Evolutionary conservation across 1,140 invertebrate genomes (phyloP).

Genomic region (Tachypleus tridentatus): DNA sequence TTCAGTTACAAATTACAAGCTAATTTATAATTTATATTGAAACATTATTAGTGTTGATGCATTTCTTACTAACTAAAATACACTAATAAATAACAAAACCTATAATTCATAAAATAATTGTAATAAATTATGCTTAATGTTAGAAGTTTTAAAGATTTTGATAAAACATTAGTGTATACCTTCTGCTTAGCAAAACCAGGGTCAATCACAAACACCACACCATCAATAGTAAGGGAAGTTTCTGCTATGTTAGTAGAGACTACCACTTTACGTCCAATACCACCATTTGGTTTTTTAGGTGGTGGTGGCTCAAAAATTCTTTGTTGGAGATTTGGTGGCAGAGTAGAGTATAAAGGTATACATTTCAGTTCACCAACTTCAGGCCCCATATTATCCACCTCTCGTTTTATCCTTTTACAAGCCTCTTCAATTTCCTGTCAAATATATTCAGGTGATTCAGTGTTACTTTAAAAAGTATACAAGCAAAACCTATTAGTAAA

Average conservation of each 20-base stretch:
- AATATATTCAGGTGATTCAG: constrained; percentile 4
- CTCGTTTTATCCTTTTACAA: constrained; percentile 92
- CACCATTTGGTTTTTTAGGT: constrained; percentile 81
- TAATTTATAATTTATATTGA: too few relatives aligned
- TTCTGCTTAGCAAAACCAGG: constrained; percentile 99
- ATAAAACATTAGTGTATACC: constrained; percentile 34
- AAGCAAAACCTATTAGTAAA: not conserved
- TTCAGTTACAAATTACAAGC: too few relatives aligned
- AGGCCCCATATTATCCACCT: constrained; percentile 91
- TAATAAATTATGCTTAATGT: not conserved
- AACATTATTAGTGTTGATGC: too few relatives aligned
- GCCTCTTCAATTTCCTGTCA: constrained; percentile 95
- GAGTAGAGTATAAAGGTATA: constrained; percentile 95
- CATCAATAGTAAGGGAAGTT: constrained; percentile 97
- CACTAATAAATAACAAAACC: too few relatives aligned
- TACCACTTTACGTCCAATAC: constrained; percentile 87
- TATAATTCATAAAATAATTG: not conserved
- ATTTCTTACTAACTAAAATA: too few relatives aligned
- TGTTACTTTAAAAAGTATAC: constrained; percentile 1
- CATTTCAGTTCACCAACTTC: constrained; percentile 96
- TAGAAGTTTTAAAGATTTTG: not conserved
- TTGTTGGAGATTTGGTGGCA: constrained; percentile 95
- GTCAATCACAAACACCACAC: constrained; percentile 99
- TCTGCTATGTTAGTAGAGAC: constrained; percentile 99
- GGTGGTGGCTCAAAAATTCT: constrained; percentile 94